phyloP scores from a whole-genome alignment of 2,888 invertebrate genomes.

The Lottia gigantea region DNA sequence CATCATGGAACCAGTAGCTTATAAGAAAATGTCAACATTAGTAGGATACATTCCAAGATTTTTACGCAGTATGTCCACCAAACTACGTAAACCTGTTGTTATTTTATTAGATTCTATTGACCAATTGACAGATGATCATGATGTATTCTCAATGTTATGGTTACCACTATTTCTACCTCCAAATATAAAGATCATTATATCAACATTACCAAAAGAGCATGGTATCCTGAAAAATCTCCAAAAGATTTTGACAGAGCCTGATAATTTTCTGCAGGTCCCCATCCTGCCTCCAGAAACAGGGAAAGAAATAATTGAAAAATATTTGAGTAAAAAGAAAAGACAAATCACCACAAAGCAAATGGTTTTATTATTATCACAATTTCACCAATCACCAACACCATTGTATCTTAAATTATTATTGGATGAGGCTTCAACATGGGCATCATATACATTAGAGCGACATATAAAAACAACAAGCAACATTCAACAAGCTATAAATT shows the following conservation, averaged over 20 bases:
- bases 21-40: constrained; percentile 43
- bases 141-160: constrained; percentile 56
- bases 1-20: constrained; percentile 56
- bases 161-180: constrained; percentile 52
- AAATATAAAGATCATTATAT: constrained; percentile 56
- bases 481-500: constrained; percentile 51
- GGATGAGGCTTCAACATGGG: constrained; percentile 57
- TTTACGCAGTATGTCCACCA: constrained; percentile 44
- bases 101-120: constrained; percentile 63
- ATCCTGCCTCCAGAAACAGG: constrained; percentile 48
- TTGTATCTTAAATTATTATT: constrained; percentile 61
- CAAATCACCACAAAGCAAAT: constrained; percentile 48
- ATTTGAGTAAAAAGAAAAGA: constrained; percentile 41
- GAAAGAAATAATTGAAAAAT: constrained; percentile 46
- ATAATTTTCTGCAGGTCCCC: constrained; percentile 50
- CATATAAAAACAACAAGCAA: constrained; percentile 38
- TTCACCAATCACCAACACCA: constrained; percentile 48
- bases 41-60: constrained; percentile 51
- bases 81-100: constrained; percentile 47
- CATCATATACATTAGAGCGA: constrained; percentile 42
- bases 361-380: constrained; percentile 40
- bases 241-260: constrained; percentile 38
- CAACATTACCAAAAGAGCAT: constrained; percentile 52
- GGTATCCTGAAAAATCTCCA: constrained; percentile 45
- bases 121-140: constrained; percentile 47